phyloP scores from a whole-genome alignment of 35 echinoderm and acorn worm species.

The Amphiura filiformis region DNA sequence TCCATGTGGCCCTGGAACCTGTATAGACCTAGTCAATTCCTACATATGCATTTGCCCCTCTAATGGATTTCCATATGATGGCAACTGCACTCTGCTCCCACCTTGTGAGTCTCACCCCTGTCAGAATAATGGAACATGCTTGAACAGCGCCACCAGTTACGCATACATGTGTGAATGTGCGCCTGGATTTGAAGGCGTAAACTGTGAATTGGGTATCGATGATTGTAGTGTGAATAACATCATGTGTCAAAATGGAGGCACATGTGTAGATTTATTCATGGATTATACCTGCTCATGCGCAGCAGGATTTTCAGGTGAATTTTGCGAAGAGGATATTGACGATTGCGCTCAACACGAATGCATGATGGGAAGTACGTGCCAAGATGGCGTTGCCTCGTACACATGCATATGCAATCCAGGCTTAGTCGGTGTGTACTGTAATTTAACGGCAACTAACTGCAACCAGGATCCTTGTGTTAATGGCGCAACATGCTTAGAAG shows the following conservation, averaged over 20 bases:
- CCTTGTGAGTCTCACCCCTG: constrained; percentile 50
- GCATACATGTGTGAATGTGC: constrained; percentile 54
- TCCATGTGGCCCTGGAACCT: constrained; percentile 54
- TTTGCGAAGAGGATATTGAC: constrained; percentile 72
- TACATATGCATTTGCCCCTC: constrained; percentile 38
- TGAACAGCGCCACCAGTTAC: constrained; percentile 33
- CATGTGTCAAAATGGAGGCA: constrained; percentile 50
- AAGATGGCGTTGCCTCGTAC: constrained; percentile 47
- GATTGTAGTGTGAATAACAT: constrained; percentile 45
- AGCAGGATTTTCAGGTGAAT: constrained; percentile 64
- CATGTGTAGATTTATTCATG: constrained; percentile 34
- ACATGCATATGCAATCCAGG: constrained; percentile 57
- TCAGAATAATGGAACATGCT: constrained; percentile 60
- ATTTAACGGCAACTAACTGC: constrained; percentile 62
- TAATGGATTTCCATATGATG: constrained; percentile 20
- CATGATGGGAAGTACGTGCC: constrained; percentile 54
- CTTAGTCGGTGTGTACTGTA: constrained; percentile 57
- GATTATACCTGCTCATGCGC: constrained; percentile 58
- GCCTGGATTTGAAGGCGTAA: constrained; percentile 43
- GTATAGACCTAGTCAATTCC: constrained; percentile 19
- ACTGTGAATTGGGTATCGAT: constrained; percentile 67
- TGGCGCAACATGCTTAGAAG: constrained; percentile 53
- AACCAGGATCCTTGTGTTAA: constrained; percentile 37
- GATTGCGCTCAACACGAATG: constrained; percentile 62
- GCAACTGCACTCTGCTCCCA: constrained; percentile 17